phyloP scores from a whole-genome alignment of 2,113 vertebrate genomes.

The Clarias batrachus region DNA sequence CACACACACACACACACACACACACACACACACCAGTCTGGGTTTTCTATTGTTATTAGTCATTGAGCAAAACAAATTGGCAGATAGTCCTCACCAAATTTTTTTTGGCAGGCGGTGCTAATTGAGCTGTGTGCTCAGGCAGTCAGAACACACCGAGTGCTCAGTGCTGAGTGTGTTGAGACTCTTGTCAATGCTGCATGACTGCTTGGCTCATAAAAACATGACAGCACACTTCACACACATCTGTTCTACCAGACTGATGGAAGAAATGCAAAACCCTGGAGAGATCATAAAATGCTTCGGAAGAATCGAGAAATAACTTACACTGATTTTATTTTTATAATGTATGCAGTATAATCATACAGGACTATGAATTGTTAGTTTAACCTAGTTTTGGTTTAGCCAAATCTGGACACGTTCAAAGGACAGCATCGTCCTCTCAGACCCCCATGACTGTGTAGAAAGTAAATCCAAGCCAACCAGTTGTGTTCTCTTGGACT shows the following conservation, averaged over 20 bases:
- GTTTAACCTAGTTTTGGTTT: neutral
- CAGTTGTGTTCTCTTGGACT: neutral
- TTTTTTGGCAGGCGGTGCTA: neutral
- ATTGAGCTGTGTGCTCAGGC: slow-evolving; percentile 23
- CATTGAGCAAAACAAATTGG: slow-evolving; percentile 8
- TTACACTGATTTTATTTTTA: no score
- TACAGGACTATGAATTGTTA: neutral
- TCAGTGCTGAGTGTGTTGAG: slow-evolving; percentile 13
- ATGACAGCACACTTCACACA: slow-evolving; percentile 2
- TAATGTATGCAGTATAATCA: neutral
- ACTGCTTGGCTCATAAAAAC: slow-evolving; percentile 22
- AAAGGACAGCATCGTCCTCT: neutral
- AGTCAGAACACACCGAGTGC: slow-evolving; percentile 1
- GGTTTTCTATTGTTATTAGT: neutral
- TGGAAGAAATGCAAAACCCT: neutral
- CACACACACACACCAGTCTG: neutral
- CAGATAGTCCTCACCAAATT: neutral
- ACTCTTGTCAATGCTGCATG: slow-evolving; percentile 28
- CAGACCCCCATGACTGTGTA: neutral
- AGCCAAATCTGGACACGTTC: neutral
- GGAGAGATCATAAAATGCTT: neutral
- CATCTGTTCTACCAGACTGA: slow-evolving; percentile 11
- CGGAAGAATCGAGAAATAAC: neutral
- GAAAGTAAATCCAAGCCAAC: neutral
- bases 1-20: slow-evolving; percentile 18